Evolutionary conservation across 1,140 invertebrate genomes (phyloP).

Genomic region (Cotesia chilonis): DNA sequence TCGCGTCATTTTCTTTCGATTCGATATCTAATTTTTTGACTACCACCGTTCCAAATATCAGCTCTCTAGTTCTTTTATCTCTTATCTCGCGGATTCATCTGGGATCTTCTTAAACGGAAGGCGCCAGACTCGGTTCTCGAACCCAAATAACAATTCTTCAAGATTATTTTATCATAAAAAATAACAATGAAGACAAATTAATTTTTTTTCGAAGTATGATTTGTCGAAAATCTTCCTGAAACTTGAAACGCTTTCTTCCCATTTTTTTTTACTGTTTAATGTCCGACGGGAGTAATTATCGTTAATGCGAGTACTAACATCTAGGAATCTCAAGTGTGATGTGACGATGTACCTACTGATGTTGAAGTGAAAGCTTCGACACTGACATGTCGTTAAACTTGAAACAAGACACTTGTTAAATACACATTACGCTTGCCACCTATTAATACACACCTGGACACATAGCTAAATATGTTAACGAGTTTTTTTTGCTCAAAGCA

Average conservation of each 20-base stretch:
- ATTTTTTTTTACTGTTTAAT: not conserved
- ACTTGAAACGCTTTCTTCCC: conserved; percentile 21
- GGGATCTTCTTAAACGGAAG: too few species aligned
- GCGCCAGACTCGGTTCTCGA: too few species aligned
- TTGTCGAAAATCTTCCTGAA: not conserved
- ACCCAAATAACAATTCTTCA: too few species aligned
- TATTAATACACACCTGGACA: too few species aligned
- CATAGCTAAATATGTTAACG: too few species aligned
- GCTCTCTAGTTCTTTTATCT: too few species aligned
- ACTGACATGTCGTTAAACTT: not conserved
- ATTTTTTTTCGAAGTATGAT: not conserved
- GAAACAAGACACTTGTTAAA: not conserved
- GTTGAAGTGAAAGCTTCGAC: conserved; percentile 4
- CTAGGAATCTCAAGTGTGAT: too few species aligned
- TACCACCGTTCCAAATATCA: too few species aligned
- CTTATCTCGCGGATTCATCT: too few species aligned
- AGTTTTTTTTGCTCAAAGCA: too few species aligned
- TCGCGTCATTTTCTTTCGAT: conserved; percentile 10
- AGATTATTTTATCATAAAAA: too few species aligned
- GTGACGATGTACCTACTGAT: not conserved
- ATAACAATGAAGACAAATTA: not conserved
- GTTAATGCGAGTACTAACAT: not conserved
- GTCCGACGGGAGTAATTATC: too few species aligned
- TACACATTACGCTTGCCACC: not conserved
- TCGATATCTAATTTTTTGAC: not conserved